These are phyloP conservation scores for Heteromurus nitidus DNA, from an alignment of 2,888 invertebrate genomes.

Conservation along the genomic window DNA sequence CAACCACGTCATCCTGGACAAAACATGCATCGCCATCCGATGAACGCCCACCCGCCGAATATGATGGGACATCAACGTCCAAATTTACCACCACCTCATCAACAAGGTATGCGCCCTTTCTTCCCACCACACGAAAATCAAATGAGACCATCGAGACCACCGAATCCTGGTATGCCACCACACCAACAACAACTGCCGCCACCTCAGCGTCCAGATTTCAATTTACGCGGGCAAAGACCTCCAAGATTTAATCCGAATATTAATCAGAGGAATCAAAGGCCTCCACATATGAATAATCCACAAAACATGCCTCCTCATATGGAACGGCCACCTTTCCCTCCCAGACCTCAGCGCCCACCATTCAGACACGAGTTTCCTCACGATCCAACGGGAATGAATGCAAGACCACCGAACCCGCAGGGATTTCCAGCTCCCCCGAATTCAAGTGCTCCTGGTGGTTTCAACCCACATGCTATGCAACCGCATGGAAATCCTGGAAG, in stretches of 20 bases:
- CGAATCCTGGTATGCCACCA: slow-evolving; percentile 24
- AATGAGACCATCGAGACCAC: slow-evolving; percentile 24
- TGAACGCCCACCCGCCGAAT: slow-evolving; percentile 10
- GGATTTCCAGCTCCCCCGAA: slow-evolving; percentile 48
- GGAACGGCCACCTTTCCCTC: slow-evolving; percentile 33
- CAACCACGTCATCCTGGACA: slow-evolving; percentile 23
- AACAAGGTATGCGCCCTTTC: slow-evolving; percentile 23
- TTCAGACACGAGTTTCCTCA: slow-evolving; percentile 32
- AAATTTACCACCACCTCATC: slow-evolving; percentile 26
- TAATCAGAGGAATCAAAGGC: slow-evolving; percentile 36
- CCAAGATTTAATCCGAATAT: slow-evolving; percentile 49
- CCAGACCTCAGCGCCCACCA: slow-evolving; percentile 45
- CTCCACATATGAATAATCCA: not conserved
- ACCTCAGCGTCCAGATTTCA: slow-evolving; percentile 36
- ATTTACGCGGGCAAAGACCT: slow-evolving; percentile 20
- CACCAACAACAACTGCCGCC: slow-evolving; percentile 39
- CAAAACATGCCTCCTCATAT: slow-evolving; percentile 13
- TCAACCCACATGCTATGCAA: not conserved
- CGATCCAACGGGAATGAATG: slow-evolving; percentile 24
- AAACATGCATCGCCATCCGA: slow-evolving; percentile 38
- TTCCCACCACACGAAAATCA: slow-evolving; percentile 31
- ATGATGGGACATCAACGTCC: slow-evolving; percentile 43
- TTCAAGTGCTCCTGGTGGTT: not conserved
- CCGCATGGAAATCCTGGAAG: slow-evolving; percentile 23
- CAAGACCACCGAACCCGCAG: slow-evolving; percentile 17